A percentile compares a stretch with the other conserved stretches of the same genome.
phyloP scores from a whole-genome alignment of 1,140 invertebrate genomes.

The Steinernema khuongi region DNA sequence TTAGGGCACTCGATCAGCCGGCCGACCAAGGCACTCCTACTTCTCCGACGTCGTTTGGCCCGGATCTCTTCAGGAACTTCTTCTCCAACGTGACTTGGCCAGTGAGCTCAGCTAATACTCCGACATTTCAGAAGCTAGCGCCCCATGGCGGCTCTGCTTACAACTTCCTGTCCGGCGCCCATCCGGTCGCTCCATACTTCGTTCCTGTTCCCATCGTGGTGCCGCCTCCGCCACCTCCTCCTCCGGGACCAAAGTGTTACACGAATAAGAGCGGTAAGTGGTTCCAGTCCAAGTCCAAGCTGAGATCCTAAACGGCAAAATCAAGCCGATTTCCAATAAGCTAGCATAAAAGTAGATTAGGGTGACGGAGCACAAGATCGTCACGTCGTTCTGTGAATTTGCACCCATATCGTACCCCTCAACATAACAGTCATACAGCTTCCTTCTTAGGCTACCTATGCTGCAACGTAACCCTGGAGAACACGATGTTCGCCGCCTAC shows the following conservation, averaged over 20 bases:
- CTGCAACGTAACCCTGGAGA: slow-evolving; percentile 34
- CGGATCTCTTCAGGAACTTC: not conserved
- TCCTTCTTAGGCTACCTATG: slow-evolving; percentile 31
- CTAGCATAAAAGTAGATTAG: too few species aligned
- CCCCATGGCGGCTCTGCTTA: not conserved
- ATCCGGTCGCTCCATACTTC: slow-evolving; percentile 22
- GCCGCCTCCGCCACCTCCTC: slow-evolving; percentile 36
- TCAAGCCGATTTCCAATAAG: too few species aligned
- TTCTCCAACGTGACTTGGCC: not conserved
- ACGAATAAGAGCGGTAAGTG: slow-evolving; percentile 30
- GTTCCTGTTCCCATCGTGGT: slow-evolving; percentile 37
- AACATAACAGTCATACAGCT: not conserved
- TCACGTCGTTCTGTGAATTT: too few species aligned
- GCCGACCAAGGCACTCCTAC: not conserved
- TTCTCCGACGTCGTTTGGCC: not conserved
- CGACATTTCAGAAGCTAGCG: not conserved
- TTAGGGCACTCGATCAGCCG: not conserved
- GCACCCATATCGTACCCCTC: too few species aligned
- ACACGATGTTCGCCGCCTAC: slow-evolving; percentile 30
- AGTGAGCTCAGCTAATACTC: not conserved
- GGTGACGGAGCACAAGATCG: too few species aligned
- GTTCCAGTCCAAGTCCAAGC: too few species aligned
- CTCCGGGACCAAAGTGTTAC: slow-evolving; percentile 41
- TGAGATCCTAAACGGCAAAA: too few species aligned
- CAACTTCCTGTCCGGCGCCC: not conserved